phyloP scores from a whole-genome alignment of 2,797 vertebrate genomes.

The Malurus splendens region DNA sequence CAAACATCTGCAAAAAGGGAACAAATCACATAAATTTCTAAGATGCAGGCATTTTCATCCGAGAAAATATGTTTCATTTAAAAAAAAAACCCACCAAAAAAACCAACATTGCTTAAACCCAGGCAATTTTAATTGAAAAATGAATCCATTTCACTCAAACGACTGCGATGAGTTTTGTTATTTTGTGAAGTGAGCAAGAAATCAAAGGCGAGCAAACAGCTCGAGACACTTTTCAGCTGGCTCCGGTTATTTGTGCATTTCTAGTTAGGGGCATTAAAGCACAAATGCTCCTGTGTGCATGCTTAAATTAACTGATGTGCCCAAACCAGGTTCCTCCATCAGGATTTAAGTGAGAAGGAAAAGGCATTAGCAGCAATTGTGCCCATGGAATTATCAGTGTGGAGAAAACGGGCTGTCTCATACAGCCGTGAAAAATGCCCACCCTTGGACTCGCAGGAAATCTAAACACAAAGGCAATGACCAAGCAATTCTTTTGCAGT shows the following conservation, averaged over 20 bases:
- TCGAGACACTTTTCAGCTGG: background rate
- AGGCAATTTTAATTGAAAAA: constrained; percentile 45
- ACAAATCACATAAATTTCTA: background rate
- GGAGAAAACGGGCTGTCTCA: background rate
- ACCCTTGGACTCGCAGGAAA: background rate
- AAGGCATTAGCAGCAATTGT: constrained; percentile 15
- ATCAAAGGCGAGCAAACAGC: constrained; percentile 6
- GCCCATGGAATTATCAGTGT: background rate
- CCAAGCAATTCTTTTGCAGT: background rate
- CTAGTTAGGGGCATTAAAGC: constrained; percentile 4
- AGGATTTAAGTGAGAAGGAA: constrained; percentile 12
- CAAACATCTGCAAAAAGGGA: background rate
- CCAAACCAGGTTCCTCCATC: background rate
- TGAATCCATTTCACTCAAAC: background rate
- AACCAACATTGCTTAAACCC: background rate
- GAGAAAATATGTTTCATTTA: background rate
- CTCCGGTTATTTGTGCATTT: background rate
- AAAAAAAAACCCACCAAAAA: background rate
- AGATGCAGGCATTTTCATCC: background rate
- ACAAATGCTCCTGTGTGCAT: background rate
- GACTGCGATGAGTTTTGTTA: background rate
- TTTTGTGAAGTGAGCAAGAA: constrained; percentile 15
- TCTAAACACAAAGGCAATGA: background rate
- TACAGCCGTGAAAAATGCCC: background rate
- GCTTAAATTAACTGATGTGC: constrained; percentile 14